Evolutionary conservation across 2,797 vertebrate species (phyloP).

Genomic region (Scarus forsteni): DNA sequence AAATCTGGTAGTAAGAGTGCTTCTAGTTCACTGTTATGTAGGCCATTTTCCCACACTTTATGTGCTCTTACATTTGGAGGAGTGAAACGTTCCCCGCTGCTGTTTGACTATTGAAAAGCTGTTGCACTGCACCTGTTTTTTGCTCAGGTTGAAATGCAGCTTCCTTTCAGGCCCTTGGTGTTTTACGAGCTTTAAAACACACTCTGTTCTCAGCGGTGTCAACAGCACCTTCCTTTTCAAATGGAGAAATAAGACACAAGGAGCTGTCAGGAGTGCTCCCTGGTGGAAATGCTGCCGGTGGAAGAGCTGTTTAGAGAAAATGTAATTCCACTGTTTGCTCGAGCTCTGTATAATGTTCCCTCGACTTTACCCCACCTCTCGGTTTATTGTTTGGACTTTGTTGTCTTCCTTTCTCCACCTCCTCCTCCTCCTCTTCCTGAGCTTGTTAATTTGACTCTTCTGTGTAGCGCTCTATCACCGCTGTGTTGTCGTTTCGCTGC

Average conservation of each 20-base stretch:
- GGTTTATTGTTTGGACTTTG: slow-evolving; percentile 58
- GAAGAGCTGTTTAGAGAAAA: slow-evolving; percentile 57
- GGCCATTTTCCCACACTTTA: slow-evolving; percentile 21
- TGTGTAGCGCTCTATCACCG: slow-evolving; percentile 31
- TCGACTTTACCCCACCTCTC: slow-evolving; percentile 40
- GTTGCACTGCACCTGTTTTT: slow-evolving; percentile 35
- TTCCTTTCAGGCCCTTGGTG: slow-evolving; percentile 29
- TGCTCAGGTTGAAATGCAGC: slow-evolving; percentile 31
- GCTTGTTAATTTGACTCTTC: slow-evolving; percentile 66
- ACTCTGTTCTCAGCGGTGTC: slow-evolving; percentile 43
- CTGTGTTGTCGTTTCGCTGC: slow-evolving; percentile 34
- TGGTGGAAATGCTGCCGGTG: slow-evolving; percentile 45
- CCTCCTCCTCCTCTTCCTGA: slow-evolving; percentile 47
- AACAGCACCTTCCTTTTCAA: slow-evolving; percentile 44
- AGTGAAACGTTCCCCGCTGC: slow-evolving; percentile 16
- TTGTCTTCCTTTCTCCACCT: slow-evolving; percentile 48
- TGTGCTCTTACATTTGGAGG: slow-evolving; percentile 8
- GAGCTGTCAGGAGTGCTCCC: slow-evolving; percentile 59
- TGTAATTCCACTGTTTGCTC: slow-evolving; percentile 55
- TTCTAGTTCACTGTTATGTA: slow-evolving; percentile 34
- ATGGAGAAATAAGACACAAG: slow-evolving; percentile 48
- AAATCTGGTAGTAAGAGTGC: neutral
- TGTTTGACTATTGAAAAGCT: slow-evolving; percentile 30
- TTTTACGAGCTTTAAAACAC: slow-evolving; percentile 50
- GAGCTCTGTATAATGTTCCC: slow-evolving; percentile 40